Evolutionary conservation across 2,797 vertebrate genomes (phyloP).

Genomic region (Bradypodion pumilum): DNA sequence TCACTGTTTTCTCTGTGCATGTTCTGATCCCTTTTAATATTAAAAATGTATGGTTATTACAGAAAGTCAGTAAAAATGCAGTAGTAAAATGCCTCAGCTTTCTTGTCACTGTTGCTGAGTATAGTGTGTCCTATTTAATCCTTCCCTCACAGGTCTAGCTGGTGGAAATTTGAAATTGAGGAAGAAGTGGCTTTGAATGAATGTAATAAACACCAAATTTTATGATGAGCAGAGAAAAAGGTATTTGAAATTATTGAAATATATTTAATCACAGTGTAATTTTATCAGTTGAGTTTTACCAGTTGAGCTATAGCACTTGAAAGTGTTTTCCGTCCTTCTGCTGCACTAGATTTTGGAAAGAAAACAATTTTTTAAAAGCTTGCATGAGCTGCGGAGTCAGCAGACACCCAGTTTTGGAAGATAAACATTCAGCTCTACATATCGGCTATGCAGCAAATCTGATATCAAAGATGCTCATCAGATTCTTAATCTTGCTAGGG

Average conservation of each 20-base stretch:
- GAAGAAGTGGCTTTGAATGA: neutral
- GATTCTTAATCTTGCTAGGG: neutral
- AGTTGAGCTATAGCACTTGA: neutral
- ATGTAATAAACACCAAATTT: neutral
- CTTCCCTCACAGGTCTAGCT: neutral
- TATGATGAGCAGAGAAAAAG: neutral
- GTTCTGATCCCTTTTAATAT: neutral
- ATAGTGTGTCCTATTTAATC: neutral
- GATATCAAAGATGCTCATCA: slow-evolving; percentile 4
- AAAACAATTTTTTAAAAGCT: neutral
- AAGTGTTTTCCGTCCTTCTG: neutral
- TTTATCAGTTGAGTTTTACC: slow-evolving; percentile 1
- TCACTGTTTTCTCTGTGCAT: neutral
- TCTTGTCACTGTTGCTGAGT: neutral
- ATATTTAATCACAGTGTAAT: neutral
- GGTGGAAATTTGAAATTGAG: slow-evolving; percentile 7
- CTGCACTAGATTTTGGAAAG: neutral
- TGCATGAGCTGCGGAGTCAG: neutral
- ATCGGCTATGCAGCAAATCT: neutral
- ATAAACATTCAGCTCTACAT: neutral
- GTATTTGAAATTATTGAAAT: slow-evolving; percentile 21
- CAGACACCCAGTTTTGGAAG: neutral
- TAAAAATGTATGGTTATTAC: neutral
- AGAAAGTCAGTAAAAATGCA: neutral
- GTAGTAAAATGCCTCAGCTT: rapidly evolving